A percentile compares a stretch with the other conserved stretches of the same genome.
These are phyloP conservation scores for Bembecia ichneumoniformis DNA, from an alignment of 2,888 invertebrate genomes.

Conservation along the genomic window DNA sequence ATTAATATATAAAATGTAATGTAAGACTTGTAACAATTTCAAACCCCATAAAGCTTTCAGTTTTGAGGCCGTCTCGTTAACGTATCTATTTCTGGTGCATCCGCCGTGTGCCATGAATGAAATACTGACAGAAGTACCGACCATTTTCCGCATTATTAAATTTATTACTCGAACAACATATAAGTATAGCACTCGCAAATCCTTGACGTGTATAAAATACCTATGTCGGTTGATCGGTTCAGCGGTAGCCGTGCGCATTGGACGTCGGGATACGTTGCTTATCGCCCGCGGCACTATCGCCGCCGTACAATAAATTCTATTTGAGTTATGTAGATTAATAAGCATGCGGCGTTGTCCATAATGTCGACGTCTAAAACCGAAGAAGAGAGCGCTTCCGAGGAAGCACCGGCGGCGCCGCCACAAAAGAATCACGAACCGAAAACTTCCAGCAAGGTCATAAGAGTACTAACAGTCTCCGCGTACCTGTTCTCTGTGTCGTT, in stretches of 20 bases:
- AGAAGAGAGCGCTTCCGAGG: slow-evolving; percentile 45
- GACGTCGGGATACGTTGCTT: slow-evolving; percentile 16
- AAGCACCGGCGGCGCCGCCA: slow-evolving; percentile 26
- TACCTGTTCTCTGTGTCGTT: slow-evolving; percentile 89
- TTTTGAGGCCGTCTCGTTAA: not conserved
- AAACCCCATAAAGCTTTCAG: too few relatives aligned
- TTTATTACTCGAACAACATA: slow-evolving; percentile 21
- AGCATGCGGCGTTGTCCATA: slow-evolving; percentile 10
- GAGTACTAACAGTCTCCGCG: slow-evolving; percentile 84
- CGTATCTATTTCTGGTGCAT: slow-evolving; percentile 24
- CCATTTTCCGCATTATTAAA: slow-evolving; percentile 33
- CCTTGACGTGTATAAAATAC: slow-evolving; percentile 39
- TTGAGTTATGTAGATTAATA: not conserved
- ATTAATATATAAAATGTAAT: too few relatives aligned
- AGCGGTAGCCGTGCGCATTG: slow-evolving; percentile 28
- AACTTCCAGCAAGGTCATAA: slow-evolving; percentile 54
- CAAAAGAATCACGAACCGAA: slow-evolving; percentile 55
- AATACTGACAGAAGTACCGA: slow-evolving; percentile 18
- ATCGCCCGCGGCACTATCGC: slow-evolving; percentile 18
- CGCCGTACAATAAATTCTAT: not conserved
- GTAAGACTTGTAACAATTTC: too few relatives aligned
- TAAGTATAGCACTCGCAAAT: slow-evolving; percentile 34
- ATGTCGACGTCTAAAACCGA: slow-evolving; percentile 55
- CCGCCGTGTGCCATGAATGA: slow-evolving; percentile 24
- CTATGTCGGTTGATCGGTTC: slow-evolving; percentile 43